These are phyloP conservation scores for Dendrocincla fuliginosa DNA, from an alignment of 2,797 vertebrate species.

Conservation along the genomic window DNA sequence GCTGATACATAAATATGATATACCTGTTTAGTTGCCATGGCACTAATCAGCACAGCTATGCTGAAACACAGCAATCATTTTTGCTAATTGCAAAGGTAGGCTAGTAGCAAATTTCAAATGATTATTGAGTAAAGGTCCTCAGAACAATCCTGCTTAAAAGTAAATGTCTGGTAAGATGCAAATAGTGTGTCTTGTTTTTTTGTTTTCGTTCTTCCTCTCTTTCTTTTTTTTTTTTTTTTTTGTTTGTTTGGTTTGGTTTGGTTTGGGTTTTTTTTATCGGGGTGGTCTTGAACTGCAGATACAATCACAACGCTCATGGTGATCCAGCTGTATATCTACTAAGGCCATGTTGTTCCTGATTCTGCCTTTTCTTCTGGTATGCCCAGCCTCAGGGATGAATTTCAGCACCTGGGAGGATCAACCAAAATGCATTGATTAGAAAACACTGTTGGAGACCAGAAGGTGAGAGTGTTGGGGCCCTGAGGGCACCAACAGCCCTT, in stretches of 20 bases:
- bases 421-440: conserved; percentile 32
- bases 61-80: conserved; percentile 49
- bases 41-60: conserved; percentile 58
- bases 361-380: conserved; percentile 74
- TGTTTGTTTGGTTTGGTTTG: background rate
- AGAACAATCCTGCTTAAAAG: conserved; percentile 52
- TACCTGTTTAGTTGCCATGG: conserved; percentile 49
- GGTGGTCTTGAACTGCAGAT: conserved; percentile 89
- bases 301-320: conserved; percentile 94
- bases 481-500: background rate
- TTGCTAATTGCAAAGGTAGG: conserved; percentile 65
- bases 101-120: conserved; percentile 59
- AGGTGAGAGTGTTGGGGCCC: background rate
- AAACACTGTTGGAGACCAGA: background rate
- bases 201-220: background rate
- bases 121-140: conserved; percentile 39
- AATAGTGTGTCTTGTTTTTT: background rate
- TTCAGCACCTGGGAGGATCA: conserved; percentile 87
- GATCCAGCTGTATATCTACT: conserved; percentile 90
- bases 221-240: background rate
- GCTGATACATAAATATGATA: conserved; percentile 42
- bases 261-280: conserved; percentile 78
- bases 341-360: conserved; percentile 85
- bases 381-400: conserved; percentile 83
- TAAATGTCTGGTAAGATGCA: conserved; percentile 25